Percentiles rank a stretch among this genome's conserved stretches.
Conservation (phyloP, 2,797 vertebrate species). For the Amblyopsis hoosieri region DNA sequence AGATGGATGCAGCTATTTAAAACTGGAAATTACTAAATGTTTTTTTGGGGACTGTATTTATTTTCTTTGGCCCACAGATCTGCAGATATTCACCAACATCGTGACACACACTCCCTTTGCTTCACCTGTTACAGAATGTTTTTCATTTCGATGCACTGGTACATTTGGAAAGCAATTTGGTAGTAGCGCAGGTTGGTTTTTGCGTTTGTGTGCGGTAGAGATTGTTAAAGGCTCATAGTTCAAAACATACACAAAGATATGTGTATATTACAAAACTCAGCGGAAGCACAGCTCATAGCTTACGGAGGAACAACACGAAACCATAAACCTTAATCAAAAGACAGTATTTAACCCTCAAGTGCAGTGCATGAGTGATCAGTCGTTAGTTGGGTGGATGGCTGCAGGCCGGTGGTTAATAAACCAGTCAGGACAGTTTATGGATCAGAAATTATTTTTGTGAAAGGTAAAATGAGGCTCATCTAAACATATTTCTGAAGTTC, state of each 20-base stretch:
- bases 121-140: slow-evolving; percentile 8
- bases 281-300: too few relatives aligned
- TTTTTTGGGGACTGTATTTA: slow-evolving; percentile 23
- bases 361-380: background rate
- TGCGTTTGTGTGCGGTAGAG: slow-evolving; percentile 14
- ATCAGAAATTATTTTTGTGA: too few relatives aligned
- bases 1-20: slow-evolving; percentile 55
- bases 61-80: slow-evolving; percentile 25
- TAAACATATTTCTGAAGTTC: too few relatives aligned
- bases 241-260: too few relatives aligned
- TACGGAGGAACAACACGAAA: too few relatives aligned
- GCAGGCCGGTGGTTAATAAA: background rate
- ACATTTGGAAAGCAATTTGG: slow-evolving; percentile 30
- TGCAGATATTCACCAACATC: background rate
- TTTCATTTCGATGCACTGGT: slow-evolving; percentile 42
- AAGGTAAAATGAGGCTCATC: too few relatives aligned
- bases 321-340: too few relatives aligned
- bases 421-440: too few relatives aligned
- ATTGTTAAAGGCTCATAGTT: background rate
- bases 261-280: too few relatives aligned
- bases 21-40: slow-evolving; percentile 54
- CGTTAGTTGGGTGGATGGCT: background rate
- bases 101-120: background rate
- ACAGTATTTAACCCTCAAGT: background rate
- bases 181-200: slow-evolving; percentile 3